Base-by-base conservation (phyloP, 2,113 vertebrate species). In the Hippotragus niger region DNA sequence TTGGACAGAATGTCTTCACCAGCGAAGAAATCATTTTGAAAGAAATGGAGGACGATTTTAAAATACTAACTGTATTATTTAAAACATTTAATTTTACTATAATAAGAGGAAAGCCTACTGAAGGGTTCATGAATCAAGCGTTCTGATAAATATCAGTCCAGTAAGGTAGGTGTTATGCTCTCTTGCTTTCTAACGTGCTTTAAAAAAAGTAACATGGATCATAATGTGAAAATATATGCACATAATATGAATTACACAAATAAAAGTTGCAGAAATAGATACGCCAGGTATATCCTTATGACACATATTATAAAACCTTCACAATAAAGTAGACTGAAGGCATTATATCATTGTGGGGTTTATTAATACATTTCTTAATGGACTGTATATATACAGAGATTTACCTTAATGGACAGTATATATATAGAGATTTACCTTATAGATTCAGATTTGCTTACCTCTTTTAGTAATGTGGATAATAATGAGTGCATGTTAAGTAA, bases 91-190 rank as follows among this genome's bases (percentile, higher is more conserved):
- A 15, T 98, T 97, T 96, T 76, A 89, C 58, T 98, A 94, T 96
- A 98, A 95, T 53, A 98, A 92, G 92, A 96, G 78, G 96, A 96
- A 97, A 96, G 92, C 86, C 97, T 98, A 96, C 90, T 87, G 74
- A 0, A 64, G 57, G 62, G 90, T 5, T 92, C 47, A 95, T 89
- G 88, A 98, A 98, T 94, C 58, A 95, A 92, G 55, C 78, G 14
- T 62, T 96, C 62, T 88, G 13, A 91, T 94, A 81, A 92, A 64
- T 33, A 81, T 57, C 29, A 53, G 52, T 40, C 94, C 81, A 94
- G 50, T 58, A 86, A 90, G 40, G 47, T 6, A 96, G 27, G 23
- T 55, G 2, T 62, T 81, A 93, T 43, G 64, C 25, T 25, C 6
- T 21, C 25, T 86, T 92, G 84, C 5, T 96, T 98, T 96, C 87